Evolutionary conservation across 2,797 vertebrate genomes (phyloP), one percentile per base, ranked within the genome.

Genomic region (Hozukius guyotensis): DNA sequence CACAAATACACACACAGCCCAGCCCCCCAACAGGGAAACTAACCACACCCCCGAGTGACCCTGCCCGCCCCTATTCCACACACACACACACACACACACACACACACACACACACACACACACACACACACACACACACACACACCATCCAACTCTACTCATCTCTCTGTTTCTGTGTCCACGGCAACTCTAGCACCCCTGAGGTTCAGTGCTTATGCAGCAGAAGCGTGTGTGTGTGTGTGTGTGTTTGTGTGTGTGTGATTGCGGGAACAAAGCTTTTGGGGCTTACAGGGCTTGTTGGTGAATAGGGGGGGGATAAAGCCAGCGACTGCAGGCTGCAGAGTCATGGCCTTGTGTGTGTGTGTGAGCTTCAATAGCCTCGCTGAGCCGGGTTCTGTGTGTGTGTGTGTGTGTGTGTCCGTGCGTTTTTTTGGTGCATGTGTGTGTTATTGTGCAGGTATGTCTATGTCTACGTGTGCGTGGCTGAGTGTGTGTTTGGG

Each of bases 131-230:
- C n/a, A n/a, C n/a, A n/a, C 46, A 72, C 60, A 72, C 53, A 72
- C 64, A 72, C 82, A 65, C 53, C 2, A 55, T 27, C 27, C 22
- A 75, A 72, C 80, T 62, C 65, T 70, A 74, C 65, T 68, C 73
- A 32, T 20, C 34, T 73, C 59, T 72, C 75, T 75, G 74, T 88
- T 84, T 85, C 80, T 80, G 78, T 83, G 68, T 84, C 84, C 79
- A 79, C 65, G 42, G 82, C 84, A 90, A 79, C 87, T 85, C 77
- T 34, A 59, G 81, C 1, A 77, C 83, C 93, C 91, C 90, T 89
- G 62, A 90, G 93, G 89, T 92, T 93, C 94, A 90, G 77, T 96
- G 96, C 95, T 95, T 96, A 97, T 95, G 90, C 96, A 97, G 97
- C 97, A 97, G 91, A 94, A 95, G 89, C 53, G 64, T 72, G 77